Percentiles rank a stretch among this genome's conserved stretches.
Conservation (phyloP, 1,140 invertebrate species). For the Dinoponera quadriceps region DNA sequence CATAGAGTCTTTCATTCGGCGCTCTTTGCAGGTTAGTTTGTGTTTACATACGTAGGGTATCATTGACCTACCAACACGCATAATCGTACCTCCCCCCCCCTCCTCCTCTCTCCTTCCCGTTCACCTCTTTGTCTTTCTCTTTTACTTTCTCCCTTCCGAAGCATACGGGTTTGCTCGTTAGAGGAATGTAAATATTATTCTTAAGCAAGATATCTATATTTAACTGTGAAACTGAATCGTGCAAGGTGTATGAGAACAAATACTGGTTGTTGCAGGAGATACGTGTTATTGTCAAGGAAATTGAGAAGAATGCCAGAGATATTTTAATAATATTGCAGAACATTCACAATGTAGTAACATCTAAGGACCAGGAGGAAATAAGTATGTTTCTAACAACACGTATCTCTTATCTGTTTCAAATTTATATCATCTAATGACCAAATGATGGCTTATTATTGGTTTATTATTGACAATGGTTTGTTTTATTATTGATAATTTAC, state of each 20-base stretch:
- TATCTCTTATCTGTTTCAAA: neutral
- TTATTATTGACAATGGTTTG: neutral
- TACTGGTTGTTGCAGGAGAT: conserved; percentile 87
- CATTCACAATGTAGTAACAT: conserved; percentile 88
- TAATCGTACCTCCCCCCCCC: too few relatives aligned
- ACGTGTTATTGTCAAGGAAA: conserved; percentile 88
- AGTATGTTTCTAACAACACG: conserved; percentile 69
- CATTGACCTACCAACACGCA: neutral
- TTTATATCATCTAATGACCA: neutral
- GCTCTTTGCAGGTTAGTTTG: neutral
- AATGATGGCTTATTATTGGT: too few relatives aligned
- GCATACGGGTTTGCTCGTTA: too few relatives aligned
- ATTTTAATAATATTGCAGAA: conserved; percentile 90
- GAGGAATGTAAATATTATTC: too few relatives aligned
- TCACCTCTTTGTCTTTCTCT: too few relatives aligned
- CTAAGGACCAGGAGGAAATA: conserved; percentile 83
- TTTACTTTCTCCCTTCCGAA: too few relatives aligned
- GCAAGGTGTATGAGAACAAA: too few relatives aligned
- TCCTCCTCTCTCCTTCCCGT: too few relatives aligned
- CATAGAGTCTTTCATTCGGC: neutral
- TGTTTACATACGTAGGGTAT: conserved; percentile 18
- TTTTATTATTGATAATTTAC: conserved; percentile 64
- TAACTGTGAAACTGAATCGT: neutral
- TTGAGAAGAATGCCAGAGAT: conserved; percentile 90
- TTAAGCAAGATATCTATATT: too few relatives aligned